Conservation (phyloP, 2,797 vertebrate genomes). For the Dendrocincla fuliginosa region DNA sequence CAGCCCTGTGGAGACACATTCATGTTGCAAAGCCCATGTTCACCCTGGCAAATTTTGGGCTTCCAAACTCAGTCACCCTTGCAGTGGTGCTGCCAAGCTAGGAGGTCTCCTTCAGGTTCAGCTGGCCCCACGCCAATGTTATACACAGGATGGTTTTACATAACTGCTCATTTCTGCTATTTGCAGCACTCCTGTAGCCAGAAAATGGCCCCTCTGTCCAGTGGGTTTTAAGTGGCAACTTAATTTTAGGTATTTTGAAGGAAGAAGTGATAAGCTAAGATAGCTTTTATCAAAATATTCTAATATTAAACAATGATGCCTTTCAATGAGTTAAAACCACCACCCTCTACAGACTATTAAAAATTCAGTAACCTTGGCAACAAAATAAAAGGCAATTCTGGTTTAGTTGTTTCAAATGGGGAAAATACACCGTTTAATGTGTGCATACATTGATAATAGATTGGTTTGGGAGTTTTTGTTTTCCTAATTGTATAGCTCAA, state of each 20-base stretch:
- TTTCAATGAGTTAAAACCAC: neutral
- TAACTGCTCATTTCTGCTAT: neutral
- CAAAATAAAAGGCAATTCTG: constrained; percentile 10
- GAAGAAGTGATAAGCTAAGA: neutral
- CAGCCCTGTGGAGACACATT: rapidly evolving
- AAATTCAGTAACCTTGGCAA: constrained; percentile 62
- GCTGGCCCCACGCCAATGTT: rapidly evolving
- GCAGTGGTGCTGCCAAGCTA: rapidly evolving
- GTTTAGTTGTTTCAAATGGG: constrained; percentile 2
- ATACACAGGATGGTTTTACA: neutral
- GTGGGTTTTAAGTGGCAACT: neutral
- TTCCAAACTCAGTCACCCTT: neutral
- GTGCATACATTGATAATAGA: constrained; percentile 24
- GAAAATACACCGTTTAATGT: neutral
- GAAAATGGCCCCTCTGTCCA: neutral
- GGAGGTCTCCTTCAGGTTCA: neutral
- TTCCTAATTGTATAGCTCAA: neutral
- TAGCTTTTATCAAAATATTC: neutral
- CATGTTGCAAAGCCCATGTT: neutral
- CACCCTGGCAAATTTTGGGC: too few relatives aligned
- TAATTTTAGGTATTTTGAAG: neutral
- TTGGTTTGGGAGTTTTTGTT: neutral
- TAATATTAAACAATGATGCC: neutral
- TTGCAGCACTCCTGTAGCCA: neutral
- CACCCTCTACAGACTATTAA: neutral